phyloP scores from a whole-genome alignment of 2,888 invertebrate genomes.

The Lasioglossum pauxillum region DNA sequence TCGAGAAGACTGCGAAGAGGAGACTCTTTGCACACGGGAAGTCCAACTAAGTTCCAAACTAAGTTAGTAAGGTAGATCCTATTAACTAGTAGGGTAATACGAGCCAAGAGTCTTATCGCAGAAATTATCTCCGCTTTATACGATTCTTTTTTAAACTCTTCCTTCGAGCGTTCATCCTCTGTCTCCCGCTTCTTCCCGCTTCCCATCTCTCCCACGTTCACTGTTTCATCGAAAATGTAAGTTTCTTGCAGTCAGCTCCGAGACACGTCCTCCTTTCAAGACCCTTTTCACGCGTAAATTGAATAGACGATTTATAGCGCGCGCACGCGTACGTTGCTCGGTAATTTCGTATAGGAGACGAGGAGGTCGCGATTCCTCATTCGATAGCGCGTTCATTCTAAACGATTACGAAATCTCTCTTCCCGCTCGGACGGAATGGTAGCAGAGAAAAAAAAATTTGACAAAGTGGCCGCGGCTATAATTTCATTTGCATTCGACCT shows the following conservation, averaged over 20 bases:
- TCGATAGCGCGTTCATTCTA: not conserved
- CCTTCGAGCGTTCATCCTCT: constrained; percentile 10
- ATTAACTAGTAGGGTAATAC: constrained; percentile 77
- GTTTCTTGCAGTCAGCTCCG: constrained; percentile 17
- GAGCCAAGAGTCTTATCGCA: constrained; percentile 75
- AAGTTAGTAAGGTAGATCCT: constrained; percentile 77
- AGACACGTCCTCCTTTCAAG: constrained; percentile 30
- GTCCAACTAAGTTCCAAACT: constrained; percentile 73
- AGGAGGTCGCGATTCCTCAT: not conserved
- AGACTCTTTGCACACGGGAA: constrained; percentile 64
- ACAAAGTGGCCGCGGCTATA: not conserved
- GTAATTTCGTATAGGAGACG: constrained; percentile 31
- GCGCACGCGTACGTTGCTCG: constrained; percentile 4
- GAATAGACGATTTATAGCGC: constrained; percentile 55
- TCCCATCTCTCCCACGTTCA: not conserved
- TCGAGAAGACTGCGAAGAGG: constrained; percentile 53
- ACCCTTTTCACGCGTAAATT: constrained; percentile 51
- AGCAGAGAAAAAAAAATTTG: not conserved
- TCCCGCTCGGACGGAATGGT: not conserved
- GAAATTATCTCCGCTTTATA: constrained; percentile 76
- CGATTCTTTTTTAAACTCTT: constrained; percentile 67
- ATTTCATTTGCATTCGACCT: constrained; percentile 36
- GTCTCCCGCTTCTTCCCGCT: not conserved
- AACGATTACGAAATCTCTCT: not conserved
- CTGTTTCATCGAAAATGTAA: constrained; percentile 25